These are phyloP conservation scores for Oceanodroma leucorhoa DNA, from an alignment of 2,797 vertebrate species.

Conservation along the genomic window DNA sequence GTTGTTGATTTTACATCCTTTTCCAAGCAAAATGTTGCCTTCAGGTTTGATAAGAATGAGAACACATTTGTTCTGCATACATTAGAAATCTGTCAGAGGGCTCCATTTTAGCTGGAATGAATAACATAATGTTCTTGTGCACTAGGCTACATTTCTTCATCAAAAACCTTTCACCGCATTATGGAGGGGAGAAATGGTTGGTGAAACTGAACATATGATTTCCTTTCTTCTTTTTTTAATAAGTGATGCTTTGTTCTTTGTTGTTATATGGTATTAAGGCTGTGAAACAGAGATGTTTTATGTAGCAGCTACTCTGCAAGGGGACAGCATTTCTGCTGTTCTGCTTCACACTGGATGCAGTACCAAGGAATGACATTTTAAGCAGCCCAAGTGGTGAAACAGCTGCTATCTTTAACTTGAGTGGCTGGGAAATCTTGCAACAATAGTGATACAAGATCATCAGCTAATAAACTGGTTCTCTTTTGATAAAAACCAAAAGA, in stretches of 20 bases:
- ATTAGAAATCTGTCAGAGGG: background rate
- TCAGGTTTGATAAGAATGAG: background rate
- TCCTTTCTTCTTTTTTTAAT: background rate
- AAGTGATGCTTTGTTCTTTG: background rate
- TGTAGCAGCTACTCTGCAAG: background rate
- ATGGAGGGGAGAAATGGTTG: background rate
- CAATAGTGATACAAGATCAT: background rate
- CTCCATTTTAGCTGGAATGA: background rate
- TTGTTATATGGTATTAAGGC: background rate
- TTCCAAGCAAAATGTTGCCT: background rate
- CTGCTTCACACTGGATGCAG: background rate
- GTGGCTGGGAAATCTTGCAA: background rate
- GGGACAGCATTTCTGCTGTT: background rate
- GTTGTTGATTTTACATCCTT: background rate
- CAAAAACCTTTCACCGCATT: background rate
- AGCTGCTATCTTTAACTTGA: background rate
- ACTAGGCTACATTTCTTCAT: background rate
- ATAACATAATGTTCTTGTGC: background rate
- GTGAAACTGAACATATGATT: background rate
- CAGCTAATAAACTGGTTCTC: background rate
- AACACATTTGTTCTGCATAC: background rate
- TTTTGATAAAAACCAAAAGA: accelerated
- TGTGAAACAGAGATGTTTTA: background rate
- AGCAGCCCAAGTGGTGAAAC: background rate
- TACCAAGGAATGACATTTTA: background rate